phyloP scores from a whole-genome alignment of 2,797 vertebrate species.

The Leucoraja ocellata region DNA sequence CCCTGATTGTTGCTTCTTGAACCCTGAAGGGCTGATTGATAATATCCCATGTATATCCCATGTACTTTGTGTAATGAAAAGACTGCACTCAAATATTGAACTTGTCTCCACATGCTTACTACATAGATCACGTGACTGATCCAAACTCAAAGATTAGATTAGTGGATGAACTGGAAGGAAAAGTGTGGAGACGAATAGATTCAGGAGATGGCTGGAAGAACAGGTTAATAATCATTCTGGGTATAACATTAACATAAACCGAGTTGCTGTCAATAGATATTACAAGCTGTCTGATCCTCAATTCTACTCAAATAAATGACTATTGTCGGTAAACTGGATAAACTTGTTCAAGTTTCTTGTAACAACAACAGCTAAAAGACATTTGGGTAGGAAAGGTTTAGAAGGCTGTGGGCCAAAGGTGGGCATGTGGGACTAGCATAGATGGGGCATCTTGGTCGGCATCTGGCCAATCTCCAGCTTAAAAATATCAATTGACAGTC shows the following conservation, averaged over 20 bases:
- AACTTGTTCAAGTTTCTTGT: background rate
- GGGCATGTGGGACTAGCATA: too few species aligned
- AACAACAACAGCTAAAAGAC: background rate
- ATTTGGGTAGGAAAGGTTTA: too few species aligned
- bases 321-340: background rate
- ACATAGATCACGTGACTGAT: background rate
- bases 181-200: background rate
- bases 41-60: too few species aligned
- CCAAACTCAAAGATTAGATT: too few species aligned
- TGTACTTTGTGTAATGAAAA: background rate
- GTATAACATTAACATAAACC: background rate
- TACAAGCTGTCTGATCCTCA: background rate
- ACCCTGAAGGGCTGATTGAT: background rate
- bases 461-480: too few species aligned
- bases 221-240: background rate
- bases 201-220: background rate
- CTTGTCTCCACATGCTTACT: background rate
- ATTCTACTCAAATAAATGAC: background rate
- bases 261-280: background rate
- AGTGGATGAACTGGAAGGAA: background rate
- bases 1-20: background rate
- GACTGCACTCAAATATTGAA: background rate
- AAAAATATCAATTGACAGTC: too few species aligned
- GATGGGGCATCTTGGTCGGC: too few species aligned
- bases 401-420: too few species aligned